These are phyloP conservation scores for Leptinotarsa tumamoca DNA, from an alignment of 2,888 invertebrate genomes.

Conservation along the genomic window DNA sequence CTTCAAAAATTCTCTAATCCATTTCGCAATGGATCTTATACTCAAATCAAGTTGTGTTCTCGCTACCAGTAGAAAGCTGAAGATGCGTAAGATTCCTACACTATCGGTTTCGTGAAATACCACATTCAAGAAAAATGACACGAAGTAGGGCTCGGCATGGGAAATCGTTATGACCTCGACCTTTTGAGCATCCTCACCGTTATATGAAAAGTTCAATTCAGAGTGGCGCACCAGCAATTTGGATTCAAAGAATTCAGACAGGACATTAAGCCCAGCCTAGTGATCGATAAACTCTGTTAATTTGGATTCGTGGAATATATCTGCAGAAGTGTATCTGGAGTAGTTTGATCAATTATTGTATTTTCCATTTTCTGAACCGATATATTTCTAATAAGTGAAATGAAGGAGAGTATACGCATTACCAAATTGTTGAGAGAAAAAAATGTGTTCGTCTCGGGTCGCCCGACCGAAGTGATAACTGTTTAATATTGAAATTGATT, in stretches of 20 bases:
- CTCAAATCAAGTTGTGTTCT: not conserved
- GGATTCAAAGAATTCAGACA: not conserved
- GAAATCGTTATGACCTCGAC: constrained; percentile 18
- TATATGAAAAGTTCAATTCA: constrained; percentile 10
- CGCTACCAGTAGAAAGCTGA: not conserved
- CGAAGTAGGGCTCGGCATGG: constrained; percentile 9
- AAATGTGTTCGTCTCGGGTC: no score
- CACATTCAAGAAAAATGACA: constrained; percentile 10
- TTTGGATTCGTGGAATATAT: not conserved
- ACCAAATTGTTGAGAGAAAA: no score
- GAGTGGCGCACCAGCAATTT: not conserved
- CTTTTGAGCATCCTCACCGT: constrained; percentile 13
- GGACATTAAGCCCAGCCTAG: not conserved
- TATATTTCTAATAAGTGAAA: no score
- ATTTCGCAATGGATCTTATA: not conserved
- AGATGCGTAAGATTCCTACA: constrained; percentile 1
- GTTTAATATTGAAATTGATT: no score
- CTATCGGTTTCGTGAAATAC: constrained; percentile 11
- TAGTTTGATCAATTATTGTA: not conserved
- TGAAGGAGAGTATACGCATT: no score
- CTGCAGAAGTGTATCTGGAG: not conserved
- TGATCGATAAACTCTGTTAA: not conserved
- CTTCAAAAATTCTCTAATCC: no score
- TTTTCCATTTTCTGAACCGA: no score
- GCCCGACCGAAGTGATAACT: no score